A percentile compares a stretch with the other conserved stretches of the same genome.
phyloP scores from a whole-genome alignment of 2,797 vertebrate genomes.

The Triplophysa yarkandensis region DNA sequence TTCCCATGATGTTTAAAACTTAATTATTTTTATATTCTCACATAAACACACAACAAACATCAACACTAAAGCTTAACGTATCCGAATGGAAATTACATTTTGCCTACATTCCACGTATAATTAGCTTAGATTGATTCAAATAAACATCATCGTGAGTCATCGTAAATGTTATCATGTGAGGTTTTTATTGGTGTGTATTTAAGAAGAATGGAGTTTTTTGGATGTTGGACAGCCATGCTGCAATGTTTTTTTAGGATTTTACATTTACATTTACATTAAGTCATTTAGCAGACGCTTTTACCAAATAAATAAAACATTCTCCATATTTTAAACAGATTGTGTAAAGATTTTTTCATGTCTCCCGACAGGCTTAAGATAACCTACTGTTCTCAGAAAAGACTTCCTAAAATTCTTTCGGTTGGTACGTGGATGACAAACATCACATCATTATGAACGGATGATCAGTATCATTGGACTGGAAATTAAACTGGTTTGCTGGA shows the following conservation, averaged over 20 bases:
- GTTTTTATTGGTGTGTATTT: not conserved
- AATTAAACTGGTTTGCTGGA: not conserved
- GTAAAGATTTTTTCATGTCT: no score
- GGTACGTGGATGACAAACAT: not conserved
- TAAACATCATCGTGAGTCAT: not conserved
- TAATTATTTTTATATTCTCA: not conserved
- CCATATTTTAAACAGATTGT: not conserved
- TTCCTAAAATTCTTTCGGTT: not conserved
- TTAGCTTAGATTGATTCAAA: not conserved
- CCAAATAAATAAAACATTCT: not conserved
- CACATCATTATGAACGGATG: not conserved
- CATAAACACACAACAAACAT: not conserved
- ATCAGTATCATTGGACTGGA: not conserved
- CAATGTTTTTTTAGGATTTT: no score
- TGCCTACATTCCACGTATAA: not conserved
- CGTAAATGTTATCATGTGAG: not conserved
- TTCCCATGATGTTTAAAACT: not conserved
- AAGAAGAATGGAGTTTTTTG: not conserved
- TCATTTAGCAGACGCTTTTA: no score
- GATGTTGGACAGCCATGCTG: not conserved
- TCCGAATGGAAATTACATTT: no score
- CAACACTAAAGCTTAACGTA: no score
- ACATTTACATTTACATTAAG: no score
- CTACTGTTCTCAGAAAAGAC: not conserved
- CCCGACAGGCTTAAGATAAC: not conserved